A percentile compares a stretch with the other conserved stretches of the same genome.
Conservation (phyloP, 1,140 invertebrate genomes). For the Philotrypesis tridentata region DNA sequence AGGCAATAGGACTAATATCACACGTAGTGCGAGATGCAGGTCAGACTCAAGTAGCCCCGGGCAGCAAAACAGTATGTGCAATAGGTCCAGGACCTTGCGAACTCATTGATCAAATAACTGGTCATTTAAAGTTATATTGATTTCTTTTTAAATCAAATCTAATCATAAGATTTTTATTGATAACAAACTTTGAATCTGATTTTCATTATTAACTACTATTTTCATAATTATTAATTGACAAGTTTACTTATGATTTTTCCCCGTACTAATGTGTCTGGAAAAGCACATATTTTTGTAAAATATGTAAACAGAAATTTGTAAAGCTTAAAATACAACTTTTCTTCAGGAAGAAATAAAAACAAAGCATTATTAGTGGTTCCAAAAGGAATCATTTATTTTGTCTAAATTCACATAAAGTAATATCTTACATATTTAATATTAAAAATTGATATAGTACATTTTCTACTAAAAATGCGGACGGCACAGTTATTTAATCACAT, state of each 20-base stretch:
- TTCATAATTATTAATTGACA: background rate
- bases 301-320: background rate
- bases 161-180: slow-evolving; percentile 28
- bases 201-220: too few relatives aligned
- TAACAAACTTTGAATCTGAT: slow-evolving; percentile 25
- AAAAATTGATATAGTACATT: slow-evolving; percentile 55
- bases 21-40: slow-evolving; percentile 91
- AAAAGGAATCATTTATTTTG: slow-evolving; percentile 35
- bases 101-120: slow-evolving; percentile 87
- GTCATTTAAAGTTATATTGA: slow-evolving; percentile 90
- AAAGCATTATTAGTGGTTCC: background rate
- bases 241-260: background rate
- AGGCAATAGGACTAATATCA: slow-evolving; percentile 79
- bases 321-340: background rate
- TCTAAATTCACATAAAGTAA: slow-evolving; percentile 29
- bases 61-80: slow-evolving; percentile 90
- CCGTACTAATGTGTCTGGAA: background rate
- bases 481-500: slow-evolving; percentile 14
- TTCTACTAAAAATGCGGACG: slow-evolving; percentile 35
- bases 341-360: background rate
- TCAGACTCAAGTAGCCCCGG: slow-evolving; percentile 89
- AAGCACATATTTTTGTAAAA: background rate
- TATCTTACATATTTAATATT: slow-evolving; percentile 51
- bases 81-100: slow-evolving; percentile 89
- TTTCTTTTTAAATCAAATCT: slow-evolving; percentile 27